A percentile compares a stretch with the other conserved stretches of the same genome.
Evolutionary conservation across 2,797 vertebrate genomes (phyloP).

Genomic region (Falco biarmicus): DNA sequence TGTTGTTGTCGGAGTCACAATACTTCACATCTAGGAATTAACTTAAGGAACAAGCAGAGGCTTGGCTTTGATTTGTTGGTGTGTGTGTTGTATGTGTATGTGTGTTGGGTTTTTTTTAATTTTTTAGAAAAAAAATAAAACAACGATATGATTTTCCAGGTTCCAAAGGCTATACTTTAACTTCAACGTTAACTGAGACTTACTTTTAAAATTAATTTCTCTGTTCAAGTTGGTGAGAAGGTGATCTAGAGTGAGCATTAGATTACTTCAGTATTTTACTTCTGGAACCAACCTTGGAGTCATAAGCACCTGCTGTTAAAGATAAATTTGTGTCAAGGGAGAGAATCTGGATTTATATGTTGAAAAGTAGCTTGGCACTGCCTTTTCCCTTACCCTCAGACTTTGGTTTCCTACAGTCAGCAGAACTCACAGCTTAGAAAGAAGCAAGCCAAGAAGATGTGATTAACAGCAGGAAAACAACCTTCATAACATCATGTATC

Average conservation of each 20-base stretch:
- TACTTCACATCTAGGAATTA: neutral
- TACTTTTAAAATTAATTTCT: neutral
- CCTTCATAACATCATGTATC: neutral
- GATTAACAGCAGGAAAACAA: neutral
- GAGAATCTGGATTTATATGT: neutral
- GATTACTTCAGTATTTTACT: neutral
- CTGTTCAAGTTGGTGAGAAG: neutral
- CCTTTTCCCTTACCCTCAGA: neutral
- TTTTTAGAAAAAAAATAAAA: neutral
- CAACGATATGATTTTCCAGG: neutral
- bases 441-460: neutral
- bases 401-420: neutral
- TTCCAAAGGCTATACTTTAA: neutral
- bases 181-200: neutral
- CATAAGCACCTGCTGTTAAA: neutral
- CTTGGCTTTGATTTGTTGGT: neutral
- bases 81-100: no score
- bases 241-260: neutral
- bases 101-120: neutral
- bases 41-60: neutral
- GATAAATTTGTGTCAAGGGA: neutral
- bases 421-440: neutral
- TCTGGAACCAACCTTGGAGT: neutral
- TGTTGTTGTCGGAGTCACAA: neutral
- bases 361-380: neutral